Evolutionary conservation across 2,888 invertebrate species (phyloP).

Genomic region (Galerucella nymphaeae): DNA sequence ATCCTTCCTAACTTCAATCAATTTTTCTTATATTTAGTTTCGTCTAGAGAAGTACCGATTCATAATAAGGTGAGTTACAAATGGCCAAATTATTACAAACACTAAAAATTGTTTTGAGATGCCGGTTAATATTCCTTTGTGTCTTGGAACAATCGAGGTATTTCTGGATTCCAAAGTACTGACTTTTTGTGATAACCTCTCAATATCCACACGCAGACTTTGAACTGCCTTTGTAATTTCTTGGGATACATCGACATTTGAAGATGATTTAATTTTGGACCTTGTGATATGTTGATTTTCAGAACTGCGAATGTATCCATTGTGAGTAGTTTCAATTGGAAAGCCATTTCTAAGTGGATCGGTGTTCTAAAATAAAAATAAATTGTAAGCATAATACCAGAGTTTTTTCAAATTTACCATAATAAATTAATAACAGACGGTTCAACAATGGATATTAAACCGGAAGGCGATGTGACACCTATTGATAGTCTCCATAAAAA

Average conservation of each 20-base stretch:
- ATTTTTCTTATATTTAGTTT: slow-evolving; percentile 2
- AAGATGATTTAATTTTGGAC: slow-evolving; percentile 51
- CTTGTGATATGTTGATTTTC: slow-evolving; percentile 54
- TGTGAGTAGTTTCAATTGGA: slow-evolving; percentile 47
- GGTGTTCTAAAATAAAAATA: slow-evolving; percentile 51
- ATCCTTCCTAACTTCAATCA: not conserved
- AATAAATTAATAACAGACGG: no score
- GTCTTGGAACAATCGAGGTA: slow-evolving; percentile 41
- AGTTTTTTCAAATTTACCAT: no score
- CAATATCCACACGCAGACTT: slow-evolving; percentile 66
- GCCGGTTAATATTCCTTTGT: slow-evolving; percentile 49
- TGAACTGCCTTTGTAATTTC: slow-evolving; percentile 67
- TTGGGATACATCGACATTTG: slow-evolving; percentile 63
- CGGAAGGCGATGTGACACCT: no score
- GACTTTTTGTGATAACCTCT: slow-evolving; percentile 64
- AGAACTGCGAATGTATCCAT: slow-evolving; percentile 43
- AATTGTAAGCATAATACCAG: not conserved
- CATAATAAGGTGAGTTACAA: slow-evolving; percentile 67
- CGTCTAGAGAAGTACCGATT: slow-evolving; percentile 55
- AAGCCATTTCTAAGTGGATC: slow-evolving; percentile 55
- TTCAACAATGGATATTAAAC: no score
- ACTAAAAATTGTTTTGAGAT: slow-evolving; percentile 66
- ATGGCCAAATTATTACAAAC: slow-evolving; percentile 75
- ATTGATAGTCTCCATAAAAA: no score
- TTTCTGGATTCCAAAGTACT: slow-evolving; percentile 61